Base-by-base conservation (phyloP, 1,140 invertebrate genomes). In the Pararge aegeria region DNA sequence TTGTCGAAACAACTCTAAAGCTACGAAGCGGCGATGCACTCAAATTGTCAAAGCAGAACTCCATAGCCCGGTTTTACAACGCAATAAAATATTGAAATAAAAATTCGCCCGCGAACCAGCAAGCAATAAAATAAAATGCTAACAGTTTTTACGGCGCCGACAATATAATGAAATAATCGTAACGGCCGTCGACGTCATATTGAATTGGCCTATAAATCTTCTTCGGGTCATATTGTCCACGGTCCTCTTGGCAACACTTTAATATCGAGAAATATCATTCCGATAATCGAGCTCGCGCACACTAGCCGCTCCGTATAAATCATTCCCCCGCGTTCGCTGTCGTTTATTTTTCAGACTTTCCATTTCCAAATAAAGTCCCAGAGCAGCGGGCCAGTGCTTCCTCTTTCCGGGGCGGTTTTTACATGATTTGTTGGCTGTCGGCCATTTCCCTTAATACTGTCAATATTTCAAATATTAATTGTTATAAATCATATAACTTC, bases 401-500 rank as follows among this genome's bases (percentile, higher is more conserved):
- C 84, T 85, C 78, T 82, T 87, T 87, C 87, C 84, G 87, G 87
- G 86, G 86, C 81, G 84, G 83, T 85, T 85, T 83, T 84, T 78
- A 76, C 84, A 86, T 87, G 87, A 89, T 89, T 89, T 87, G 87
- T 89, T 77, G 87, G 74, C 86, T 80, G 83, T 78, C 78, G 75
- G 70, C 81, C 83, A 75, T 81, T 89, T 89, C 78, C 84, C 83
- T 83, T 86, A 87, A 89, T 89, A 87, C 80, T 87, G 83, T 87
- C 87, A 84, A 87, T 89, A 89, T 89, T 89, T 87, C 84, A 87
- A 89, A 83, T 83, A 87, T 83, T 89, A 89, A 89, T 89, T 87
- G 83, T 84, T 86, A 87, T 87, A 89, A 87, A 86, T 87, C 84
- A 87, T 72, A 72, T 75, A 86, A 85, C 66, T 85, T 86, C 65